A percentile compares a stretch with the other conserved stretches of the same genome.
Evolutionary conservation across 2,888 invertebrate genomes (phyloP).

Genomic region (Pemphredon lugubris): DNA sequence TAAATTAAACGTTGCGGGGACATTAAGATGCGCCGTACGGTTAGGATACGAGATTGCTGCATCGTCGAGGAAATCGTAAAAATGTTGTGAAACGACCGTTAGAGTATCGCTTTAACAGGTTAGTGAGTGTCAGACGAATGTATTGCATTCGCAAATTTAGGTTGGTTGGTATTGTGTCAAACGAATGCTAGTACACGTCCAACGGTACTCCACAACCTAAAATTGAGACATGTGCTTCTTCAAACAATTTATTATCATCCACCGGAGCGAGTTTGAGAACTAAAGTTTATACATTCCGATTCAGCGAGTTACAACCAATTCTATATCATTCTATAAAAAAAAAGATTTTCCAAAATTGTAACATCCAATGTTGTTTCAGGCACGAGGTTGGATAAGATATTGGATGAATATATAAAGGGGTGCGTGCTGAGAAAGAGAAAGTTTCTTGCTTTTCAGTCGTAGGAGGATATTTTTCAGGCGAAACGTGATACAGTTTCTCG

Average conservation of each 20-base stretch:
- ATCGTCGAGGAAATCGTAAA: constrained; percentile 40
- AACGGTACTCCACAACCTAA: no score
- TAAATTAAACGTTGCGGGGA: constrained; percentile 46
- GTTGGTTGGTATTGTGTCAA: background rate
- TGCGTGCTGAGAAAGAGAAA: constrained; percentile 37
- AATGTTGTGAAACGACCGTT: constrained; percentile 34
- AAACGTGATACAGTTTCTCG: constrained; percentile 19
- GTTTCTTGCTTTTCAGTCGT: constrained; percentile 42
- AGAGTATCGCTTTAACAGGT: background rate
- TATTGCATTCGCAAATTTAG: constrained; percentile 5
- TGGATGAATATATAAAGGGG: constrained; percentile 13
- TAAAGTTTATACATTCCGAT: no score
- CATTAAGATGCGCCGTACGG: constrained; percentile 40
- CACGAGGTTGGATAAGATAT: no score
- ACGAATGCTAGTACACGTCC: no score
- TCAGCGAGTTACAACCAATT: no score
- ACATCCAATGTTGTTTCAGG: no score
- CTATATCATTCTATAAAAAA: no score
- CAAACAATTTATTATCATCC: no score
- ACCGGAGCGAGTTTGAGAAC: no score
- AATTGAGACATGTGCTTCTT: no score
- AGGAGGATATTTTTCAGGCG: constrained; percentile 40
- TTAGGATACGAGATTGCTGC: constrained; percentile 46
- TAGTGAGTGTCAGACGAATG: constrained; percentile 15
- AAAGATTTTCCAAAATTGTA: no score